Evolutionary conservation across 1,140 invertebrate species (phyloP).

Genomic region (Rhagoletis pomonella): DNA sequence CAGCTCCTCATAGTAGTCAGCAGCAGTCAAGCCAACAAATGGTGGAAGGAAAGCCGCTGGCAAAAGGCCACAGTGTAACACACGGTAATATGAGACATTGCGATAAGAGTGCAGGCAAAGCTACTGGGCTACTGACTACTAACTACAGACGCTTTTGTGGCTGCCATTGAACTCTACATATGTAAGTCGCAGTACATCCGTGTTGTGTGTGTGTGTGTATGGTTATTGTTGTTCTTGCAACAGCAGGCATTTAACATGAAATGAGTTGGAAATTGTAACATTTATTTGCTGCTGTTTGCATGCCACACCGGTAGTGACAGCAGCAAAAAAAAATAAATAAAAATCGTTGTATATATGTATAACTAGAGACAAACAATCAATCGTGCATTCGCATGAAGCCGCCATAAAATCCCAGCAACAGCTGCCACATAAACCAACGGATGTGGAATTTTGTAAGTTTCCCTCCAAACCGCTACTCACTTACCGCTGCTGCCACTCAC

Average conservation of each 20-base stretch:
- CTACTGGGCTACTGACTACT: not conserved
- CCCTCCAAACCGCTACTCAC: slow-evolving; percentile 38
- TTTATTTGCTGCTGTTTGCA: slow-evolving; percentile 15
- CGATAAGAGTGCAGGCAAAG: not conserved
- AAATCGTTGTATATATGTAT: too few species aligned
- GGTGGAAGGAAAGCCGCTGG: slow-evolving; percentile 14
- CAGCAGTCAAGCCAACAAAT: not conserved
- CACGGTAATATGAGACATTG: slow-evolving; percentile 9
- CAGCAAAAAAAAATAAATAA: not conserved
- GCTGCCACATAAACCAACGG: slow-evolving; percentile 44
- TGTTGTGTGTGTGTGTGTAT: not conserved
- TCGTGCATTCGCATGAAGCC: not conserved
- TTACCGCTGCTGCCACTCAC: not conserved
- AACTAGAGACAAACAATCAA: not conserved
- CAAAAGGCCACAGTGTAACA: not conserved
- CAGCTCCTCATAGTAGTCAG: slow-evolving; percentile 31
- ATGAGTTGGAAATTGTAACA: slow-evolving; percentile 46
- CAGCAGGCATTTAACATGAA: slow-evolving; percentile 10
- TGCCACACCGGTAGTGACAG: slow-evolving; percentile 9
- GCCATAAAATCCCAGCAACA: slow-evolving; percentile 27
- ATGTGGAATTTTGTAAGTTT: slow-evolving; percentile 51
- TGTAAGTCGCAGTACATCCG: not conserved
- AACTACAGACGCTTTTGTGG: not conserved
- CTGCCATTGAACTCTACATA: slow-evolving; percentile 3
- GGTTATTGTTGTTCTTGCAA: not conserved